Evolutionary conservation across 2,113 vertebrate species (phyloP), one percentile per base, ranked within the genome.

Genomic region (Pavo muticus): DNA sequence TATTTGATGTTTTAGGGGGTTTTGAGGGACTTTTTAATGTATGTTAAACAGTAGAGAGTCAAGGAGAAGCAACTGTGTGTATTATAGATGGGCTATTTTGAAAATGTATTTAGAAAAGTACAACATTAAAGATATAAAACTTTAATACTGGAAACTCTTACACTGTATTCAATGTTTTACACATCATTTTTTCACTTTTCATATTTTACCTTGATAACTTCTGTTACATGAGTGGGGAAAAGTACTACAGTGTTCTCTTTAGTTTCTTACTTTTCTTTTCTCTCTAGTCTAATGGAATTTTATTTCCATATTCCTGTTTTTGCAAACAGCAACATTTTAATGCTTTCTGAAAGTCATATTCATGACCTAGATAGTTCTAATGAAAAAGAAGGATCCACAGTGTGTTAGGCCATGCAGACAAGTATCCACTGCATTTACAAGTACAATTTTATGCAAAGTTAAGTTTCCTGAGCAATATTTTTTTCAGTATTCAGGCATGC

Each of bases 121-220:
- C 18, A 27, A 40, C 5, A 9, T 61, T 61, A 79, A 75, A 92
- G 6, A 86, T 93, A 83, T 86, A 94, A 92, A 95, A 35, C 23
- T 80, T 84, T 79, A 80, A 24, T 27, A 86, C 11, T 77, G 47
- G 77, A 29, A 65, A 64, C 17, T 18, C 40, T 18, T 9, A 19
- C 39, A 29, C 16, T 57, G 5, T 52, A 20, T 93, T 90, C 14
- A 2, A 23, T 69, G 21, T 84, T 54, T 63, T 6, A 7, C 11
- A 30, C 17, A 24, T 76, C 32, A 74, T 92, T 65, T 84, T 90
- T 88, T 84, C 44, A 71, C 24, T 85, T 87, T 77, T 10, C 20
- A 13, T 57, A 4, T 52, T 94, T 88, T 72, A 64, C n/a, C 29
- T 57, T 56, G 4, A 20, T 85, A 68, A 37, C 11, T 56, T 89